Conservation (phyloP, 1,140 invertebrate species). For the Chelonus insularis region DNA sequence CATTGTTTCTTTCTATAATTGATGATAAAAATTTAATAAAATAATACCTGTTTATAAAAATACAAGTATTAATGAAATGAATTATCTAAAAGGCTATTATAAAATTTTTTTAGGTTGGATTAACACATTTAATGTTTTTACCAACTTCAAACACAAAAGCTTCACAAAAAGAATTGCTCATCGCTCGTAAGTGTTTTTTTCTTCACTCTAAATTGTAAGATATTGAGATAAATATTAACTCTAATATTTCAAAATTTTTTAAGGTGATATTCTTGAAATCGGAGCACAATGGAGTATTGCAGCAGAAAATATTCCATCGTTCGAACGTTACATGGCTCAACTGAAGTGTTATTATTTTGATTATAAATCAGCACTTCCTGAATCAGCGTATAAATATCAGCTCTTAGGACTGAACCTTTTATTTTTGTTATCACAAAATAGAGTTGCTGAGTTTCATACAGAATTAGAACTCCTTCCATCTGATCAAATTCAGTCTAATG, state of each 20-base stretch:
- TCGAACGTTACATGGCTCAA: conserved; percentile 96
- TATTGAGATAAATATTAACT: not conserved
- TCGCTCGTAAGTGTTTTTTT: conserved; percentile 74
- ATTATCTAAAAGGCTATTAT: conserved; percentile 18
- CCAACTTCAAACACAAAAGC: conserved; percentile 80
- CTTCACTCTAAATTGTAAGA: conserved; percentile 1
- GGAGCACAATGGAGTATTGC: conserved; percentile 94
- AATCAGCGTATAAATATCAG: conserved; percentile 95
- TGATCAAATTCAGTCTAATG: conserved; percentile 89
- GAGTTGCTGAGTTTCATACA: conserved; percentile 98
- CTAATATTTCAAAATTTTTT: too few relatives aligned
- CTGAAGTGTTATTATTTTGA: conserved; percentile 97
- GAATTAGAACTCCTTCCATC: conserved; percentile 94
- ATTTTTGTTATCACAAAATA: conserved; percentile 93
- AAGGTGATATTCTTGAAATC: conserved; percentile 91
- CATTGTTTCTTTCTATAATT: conserved; percentile 16
- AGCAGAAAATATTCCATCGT: conserved; percentile 88
- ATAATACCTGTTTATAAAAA: conserved; percentile 14
- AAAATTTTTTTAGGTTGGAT: conserved; percentile 66
- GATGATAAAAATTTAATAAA: not conserved
- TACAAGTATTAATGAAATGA: not conserved
- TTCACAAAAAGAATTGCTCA: conserved; percentile 82
- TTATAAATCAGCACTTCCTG: conserved; percentile 87
- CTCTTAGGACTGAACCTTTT: conserved; percentile 93
- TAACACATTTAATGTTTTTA: conserved; percentile 84